A percentile compares a stretch with the other conserved stretches of the same genome.
Evolutionary conservation across 2,888 invertebrate species (phyloP).

Genomic region (Ceriagrion tenellum): DNA sequence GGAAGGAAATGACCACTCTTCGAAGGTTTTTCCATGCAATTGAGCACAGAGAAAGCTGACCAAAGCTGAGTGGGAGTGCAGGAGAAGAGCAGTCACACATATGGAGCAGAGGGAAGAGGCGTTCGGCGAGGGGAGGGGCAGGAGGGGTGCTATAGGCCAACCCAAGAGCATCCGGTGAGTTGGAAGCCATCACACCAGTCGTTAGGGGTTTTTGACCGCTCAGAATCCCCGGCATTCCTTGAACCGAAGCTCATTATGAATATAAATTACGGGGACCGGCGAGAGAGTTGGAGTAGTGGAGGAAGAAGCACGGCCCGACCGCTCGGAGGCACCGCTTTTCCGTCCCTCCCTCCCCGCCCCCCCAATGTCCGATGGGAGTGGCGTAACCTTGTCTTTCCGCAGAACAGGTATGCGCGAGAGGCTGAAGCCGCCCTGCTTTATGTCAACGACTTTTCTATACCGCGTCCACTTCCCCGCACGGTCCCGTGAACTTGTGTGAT

Average conservation of each 20-base stretch:
- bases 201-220: slow-evolving; percentile 17
- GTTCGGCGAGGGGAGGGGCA: background rate
- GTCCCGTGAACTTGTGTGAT: background rate
- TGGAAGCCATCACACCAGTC: slow-evolving; percentile 22
- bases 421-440: background rate
- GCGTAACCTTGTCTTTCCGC: slow-evolving; percentile 22
- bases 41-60: background rate
- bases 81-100: background rate
- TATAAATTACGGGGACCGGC: slow-evolving; percentile 15
- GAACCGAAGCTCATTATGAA: slow-evolving; percentile 35
- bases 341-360: background rate
- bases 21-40: background rate
- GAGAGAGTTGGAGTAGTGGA: background rate
- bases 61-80: background rate
- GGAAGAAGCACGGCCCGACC: background rate
- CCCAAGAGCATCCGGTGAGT: background rate
- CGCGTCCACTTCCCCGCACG: background rate
- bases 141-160: background rate
- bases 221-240: slow-evolving; percentile 10
- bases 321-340: slow-evolving; percentile 22
- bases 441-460: background rate
- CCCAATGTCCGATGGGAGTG: background rate
- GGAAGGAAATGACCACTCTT: background rate
- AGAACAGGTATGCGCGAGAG: background rate
- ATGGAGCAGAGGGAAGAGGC: background rate